Evolutionary conservation across 2,888 invertebrate species (phyloP), one percentile per base, ranked within the genome.

Genomic region (Agriopis leucophaearia): DNA sequence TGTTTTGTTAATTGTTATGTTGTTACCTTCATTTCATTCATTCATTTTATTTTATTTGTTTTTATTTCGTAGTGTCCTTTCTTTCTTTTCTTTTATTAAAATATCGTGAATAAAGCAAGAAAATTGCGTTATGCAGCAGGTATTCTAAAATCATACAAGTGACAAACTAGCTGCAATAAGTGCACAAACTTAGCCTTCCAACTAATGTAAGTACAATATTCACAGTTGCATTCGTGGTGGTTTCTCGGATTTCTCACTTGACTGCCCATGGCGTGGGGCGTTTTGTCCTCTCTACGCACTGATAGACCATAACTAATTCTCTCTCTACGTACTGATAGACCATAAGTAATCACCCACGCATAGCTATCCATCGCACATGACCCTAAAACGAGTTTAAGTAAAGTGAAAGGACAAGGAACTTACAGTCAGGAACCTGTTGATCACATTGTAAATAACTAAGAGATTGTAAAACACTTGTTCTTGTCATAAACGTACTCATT

Each of bases 401-500:
- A 81, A 82, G 83, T 81, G 83, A 83, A 83, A 83, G 83, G 76
- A 64, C 51, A 52, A 65, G 42, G 47, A 56, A 64, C n/a, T 54
- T 54, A 12, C 38, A 36, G 27, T 3, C 27, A 38, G 42, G 35
- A 57, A 62, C 52, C 57, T 57, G 51, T 66, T 57, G 48, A 38
- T 44, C 51, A 15, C 0, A 3, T 40, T 66, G 55, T 68, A 69
- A 76, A 78, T 70, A 68, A 64, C 45, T 36, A 35, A 45, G 42
- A 52, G 10, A 15, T 54, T 56, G 42, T 56, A 35, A 12, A 52
- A 45, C 44, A n/a, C 51, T n/a, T n/a, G n/a, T n/a, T n/a, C n/a
- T n/a, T n/a, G n/a, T n/a, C n/a, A 40, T n/a, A 3, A 40, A 52
- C 15, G 1, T 15, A 38, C 15, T 40, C 4, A 16, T 35, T n/a